phyloP scores from a whole-genome alignment of 2,888 invertebrate species.

The Eupeodes luniger region DNA sequence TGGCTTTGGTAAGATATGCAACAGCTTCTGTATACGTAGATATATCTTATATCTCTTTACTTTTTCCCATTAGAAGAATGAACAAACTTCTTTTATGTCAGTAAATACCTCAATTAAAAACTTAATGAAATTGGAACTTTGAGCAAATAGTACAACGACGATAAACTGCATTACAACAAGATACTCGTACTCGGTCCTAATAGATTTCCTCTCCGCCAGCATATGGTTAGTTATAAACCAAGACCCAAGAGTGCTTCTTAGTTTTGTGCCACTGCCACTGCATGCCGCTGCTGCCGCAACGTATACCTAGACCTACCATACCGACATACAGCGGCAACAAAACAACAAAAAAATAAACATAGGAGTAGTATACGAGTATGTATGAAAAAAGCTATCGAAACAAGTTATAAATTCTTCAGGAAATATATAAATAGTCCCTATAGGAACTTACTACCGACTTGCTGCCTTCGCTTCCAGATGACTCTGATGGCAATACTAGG shows the following conservation, averaged over 20 bases:
- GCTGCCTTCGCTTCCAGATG: not conserved
- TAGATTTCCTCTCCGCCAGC: slow-evolving; percentile 9
- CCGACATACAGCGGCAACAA: not conserved
- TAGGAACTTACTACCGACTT: not conserved
- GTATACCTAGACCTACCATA: not conserved
- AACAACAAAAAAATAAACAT: no score
- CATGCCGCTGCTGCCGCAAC: not conserved
- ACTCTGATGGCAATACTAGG: not conserved
- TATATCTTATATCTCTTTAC: not conserved
- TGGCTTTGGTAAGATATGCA: slow-evolving; percentile 2
- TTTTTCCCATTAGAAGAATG: slow-evolving; percentile 13
- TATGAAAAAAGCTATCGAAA: slow-evolving; percentile 47
- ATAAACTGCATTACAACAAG: slow-evolving; percentile 54
- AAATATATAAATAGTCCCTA: slow-evolving; percentile 28
- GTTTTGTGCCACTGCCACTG: not conserved
- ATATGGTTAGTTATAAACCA: no score
- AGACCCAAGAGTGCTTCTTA: not conserved
- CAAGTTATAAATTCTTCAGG: slow-evolving; percentile 43
- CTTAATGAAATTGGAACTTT: slow-evolving; percentile 70
- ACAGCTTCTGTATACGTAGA: slow-evolving; percentile 26
- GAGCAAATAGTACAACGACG: slow-evolving; percentile 33
- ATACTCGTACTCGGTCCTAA: slow-evolving; percentile 40
- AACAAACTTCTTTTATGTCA: slow-evolving; percentile 61
- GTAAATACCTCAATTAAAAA: slow-evolving; percentile 75
- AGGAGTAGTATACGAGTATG: no score